Conservation (phyloP, 2,797 vertebrate species). For the Phoeniculus purpureus region DNA sequence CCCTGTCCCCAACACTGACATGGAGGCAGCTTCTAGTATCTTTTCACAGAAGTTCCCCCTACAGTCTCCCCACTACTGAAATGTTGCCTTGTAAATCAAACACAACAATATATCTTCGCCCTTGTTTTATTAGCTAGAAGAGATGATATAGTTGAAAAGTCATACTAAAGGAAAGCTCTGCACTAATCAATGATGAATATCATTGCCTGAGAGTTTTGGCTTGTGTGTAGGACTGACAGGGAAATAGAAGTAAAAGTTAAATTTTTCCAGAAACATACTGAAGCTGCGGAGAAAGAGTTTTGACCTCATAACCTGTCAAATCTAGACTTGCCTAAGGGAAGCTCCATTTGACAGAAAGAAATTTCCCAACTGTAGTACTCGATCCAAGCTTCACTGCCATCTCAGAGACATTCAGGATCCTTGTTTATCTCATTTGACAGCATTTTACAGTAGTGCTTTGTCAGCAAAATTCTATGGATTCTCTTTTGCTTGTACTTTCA, state of each 20-base stretch:
- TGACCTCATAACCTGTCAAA: not conserved
- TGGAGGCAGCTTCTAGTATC: not conserved
- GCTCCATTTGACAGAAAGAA: not conserved
- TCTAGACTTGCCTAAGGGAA: not conserved
- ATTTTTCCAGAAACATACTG: not conserved
- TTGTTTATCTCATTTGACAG: not conserved
- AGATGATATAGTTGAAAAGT: not conserved
- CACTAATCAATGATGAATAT: not conserved
- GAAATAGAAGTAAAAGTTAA: not conserved
- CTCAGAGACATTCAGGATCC: not conserved
- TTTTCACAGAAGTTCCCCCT: rapidly evolving
- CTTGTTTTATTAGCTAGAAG: not conserved
- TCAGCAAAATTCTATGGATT: not conserved
- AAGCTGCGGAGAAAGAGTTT: not conserved
- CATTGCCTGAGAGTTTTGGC: not conserved
- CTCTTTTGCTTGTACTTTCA: not conserved
- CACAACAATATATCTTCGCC: not conserved
- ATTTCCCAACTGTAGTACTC: not conserved
- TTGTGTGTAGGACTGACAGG: not conserved
- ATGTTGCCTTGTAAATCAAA: not conserved
- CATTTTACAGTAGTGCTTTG: not conserved
- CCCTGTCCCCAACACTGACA: too few relatives aligned
- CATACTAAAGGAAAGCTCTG: not conserved
- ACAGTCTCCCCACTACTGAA: rapidly evolving
- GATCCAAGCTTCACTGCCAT: not conserved